Evolutionary conservation across 2,113 vertebrate genomes (phyloP).

Genomic region (Rhineura floridana): DNA sequence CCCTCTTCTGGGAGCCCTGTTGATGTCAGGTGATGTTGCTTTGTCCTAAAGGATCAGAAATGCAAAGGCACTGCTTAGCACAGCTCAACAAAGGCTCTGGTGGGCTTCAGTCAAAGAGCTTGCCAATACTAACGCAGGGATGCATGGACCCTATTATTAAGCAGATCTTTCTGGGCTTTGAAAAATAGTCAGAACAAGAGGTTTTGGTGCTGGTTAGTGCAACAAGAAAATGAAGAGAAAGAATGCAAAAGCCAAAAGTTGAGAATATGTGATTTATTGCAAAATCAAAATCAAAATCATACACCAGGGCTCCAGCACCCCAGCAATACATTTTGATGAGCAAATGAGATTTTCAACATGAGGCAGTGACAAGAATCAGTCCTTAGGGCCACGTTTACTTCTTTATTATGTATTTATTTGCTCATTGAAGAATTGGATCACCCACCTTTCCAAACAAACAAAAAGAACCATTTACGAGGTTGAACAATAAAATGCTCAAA

Average conservation of each 20-base stretch:
- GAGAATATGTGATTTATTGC: too few relatives aligned
- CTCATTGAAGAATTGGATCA: background rate
- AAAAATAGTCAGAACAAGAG: background rate
- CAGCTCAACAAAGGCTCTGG: conserved; percentile 55
- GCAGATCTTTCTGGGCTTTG: conserved; percentile 50
- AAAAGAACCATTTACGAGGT: background rate
- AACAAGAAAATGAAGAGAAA: background rate
- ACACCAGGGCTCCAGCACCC: background rate
- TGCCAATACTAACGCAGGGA: conserved; percentile 56
- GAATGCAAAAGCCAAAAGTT: background rate
- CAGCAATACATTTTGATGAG: background rate
- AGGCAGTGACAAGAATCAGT: background rate
- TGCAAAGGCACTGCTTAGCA: conserved; percentile 60
- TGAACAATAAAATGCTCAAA: background rate
- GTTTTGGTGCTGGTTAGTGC: too few relatives aligned
- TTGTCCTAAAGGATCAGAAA: conserved; percentile 66
- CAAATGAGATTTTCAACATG: background rate
- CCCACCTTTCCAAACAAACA: background rate
- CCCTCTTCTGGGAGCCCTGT: conserved; percentile 54
- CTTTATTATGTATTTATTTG: background rate
- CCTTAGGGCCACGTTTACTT: background rate
- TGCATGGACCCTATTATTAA: conserved; percentile 51
- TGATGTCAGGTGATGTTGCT: conserved; percentile 44
- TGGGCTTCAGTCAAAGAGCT: conserved; percentile 47
- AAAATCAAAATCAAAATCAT: background rate